Evolutionary conservation across 2,797 vertebrate genomes (phyloP).

Genomic region (Microctenopoma stevenorrisi): DNA sequence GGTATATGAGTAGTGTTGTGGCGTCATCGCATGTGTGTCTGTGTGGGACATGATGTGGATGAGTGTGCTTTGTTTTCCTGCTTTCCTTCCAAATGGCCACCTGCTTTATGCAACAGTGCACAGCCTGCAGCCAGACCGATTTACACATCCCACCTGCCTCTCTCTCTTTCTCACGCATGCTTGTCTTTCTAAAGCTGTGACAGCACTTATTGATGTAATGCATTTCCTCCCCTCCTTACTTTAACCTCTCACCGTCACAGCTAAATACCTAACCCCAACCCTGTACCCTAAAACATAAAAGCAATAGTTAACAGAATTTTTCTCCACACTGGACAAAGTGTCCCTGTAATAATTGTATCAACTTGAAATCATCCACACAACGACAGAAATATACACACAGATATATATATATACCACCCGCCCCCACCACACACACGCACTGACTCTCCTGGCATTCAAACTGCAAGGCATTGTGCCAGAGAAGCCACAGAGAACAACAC

Average conservation of each 20-base stretch:
- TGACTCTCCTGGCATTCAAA: slow-evolving; percentile 65
- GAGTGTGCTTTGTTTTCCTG: slow-evolving; percentile 28
- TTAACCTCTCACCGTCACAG: no score
- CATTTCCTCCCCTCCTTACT: background rate
- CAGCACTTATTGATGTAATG: background rate
- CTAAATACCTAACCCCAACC: no score
- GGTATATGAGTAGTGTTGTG: slow-evolving; percentile 78
- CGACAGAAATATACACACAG: slow-evolving; percentile 7
- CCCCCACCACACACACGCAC: slow-evolving; percentile 28
- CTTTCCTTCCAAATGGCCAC: slow-evolving; percentile 58
- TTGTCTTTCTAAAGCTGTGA: no score
- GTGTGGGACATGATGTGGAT: slow-evolving; percentile 11
- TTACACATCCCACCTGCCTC: slow-evolving; percentile 13
- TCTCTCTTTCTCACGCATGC: background rate
- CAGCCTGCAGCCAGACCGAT: slow-evolving; percentile 39
- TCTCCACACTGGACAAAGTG: background rate
- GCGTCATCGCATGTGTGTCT: slow-evolving; percentile 1
- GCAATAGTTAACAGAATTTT: background rate
- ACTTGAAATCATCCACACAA: background rate
- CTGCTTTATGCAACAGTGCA: slow-evolving; percentile 54
- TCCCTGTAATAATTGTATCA: background rate
- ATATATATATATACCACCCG: slow-evolving; percentile 7
- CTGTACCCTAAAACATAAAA: background rate
- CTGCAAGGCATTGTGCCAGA: slow-evolving; percentile 61
- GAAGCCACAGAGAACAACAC: slow-evolving; percentile 63